phyloP scores from a whole-genome alignment of 2,888 invertebrate species.

The Alloscopus bannaensis region DNA sequence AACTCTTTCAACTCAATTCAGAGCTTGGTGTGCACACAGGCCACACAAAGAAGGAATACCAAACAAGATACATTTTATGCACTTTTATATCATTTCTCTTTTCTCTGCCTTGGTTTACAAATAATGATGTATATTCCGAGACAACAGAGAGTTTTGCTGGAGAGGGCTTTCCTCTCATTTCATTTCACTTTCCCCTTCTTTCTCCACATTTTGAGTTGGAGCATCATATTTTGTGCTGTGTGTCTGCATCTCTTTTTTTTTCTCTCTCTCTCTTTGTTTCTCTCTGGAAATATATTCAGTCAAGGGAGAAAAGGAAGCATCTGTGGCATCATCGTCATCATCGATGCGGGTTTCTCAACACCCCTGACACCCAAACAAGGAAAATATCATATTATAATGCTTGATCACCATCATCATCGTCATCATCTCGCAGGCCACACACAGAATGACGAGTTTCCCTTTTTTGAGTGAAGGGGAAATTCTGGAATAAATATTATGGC shows the following conservation, averaged over 20 bases:
- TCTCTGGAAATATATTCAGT: slow-evolving; percentile 44
- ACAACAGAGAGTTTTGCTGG: no score
- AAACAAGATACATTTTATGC: slow-evolving; percentile 1
- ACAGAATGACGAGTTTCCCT: slow-evolving; percentile 15
- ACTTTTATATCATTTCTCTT: not conserved
- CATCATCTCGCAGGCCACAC: slow-evolving; percentile 36
- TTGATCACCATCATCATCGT: no score
- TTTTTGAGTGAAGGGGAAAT: slow-evolving; percentile 38
- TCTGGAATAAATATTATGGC: slow-evolving; percentile 49
- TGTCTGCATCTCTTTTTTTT: not conserved
- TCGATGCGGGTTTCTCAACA: slow-evolving; percentile 14
- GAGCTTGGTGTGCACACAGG: not conserved
- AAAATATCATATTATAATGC: no score
- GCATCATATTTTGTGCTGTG: slow-evolving; percentile 1
- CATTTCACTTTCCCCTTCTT: slow-evolving; percentile 20
- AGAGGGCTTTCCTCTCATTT: not conserved
- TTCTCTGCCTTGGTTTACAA: not conserved
- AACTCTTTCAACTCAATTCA: slow-evolving; percentile 16
- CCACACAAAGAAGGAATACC: slow-evolving; percentile 1
- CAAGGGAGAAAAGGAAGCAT: slow-evolving; percentile 45
- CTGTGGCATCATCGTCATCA: slow-evolving; percentile 48
- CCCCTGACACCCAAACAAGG: slow-evolving; percentile 33
- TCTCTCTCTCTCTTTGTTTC: slow-evolving; percentile 11
- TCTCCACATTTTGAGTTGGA: not conserved
- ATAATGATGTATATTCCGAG: no score